Base-by-base conservation (phyloP, 2,113 vertebrate genomes). In the Cettia cetti region DNA sequence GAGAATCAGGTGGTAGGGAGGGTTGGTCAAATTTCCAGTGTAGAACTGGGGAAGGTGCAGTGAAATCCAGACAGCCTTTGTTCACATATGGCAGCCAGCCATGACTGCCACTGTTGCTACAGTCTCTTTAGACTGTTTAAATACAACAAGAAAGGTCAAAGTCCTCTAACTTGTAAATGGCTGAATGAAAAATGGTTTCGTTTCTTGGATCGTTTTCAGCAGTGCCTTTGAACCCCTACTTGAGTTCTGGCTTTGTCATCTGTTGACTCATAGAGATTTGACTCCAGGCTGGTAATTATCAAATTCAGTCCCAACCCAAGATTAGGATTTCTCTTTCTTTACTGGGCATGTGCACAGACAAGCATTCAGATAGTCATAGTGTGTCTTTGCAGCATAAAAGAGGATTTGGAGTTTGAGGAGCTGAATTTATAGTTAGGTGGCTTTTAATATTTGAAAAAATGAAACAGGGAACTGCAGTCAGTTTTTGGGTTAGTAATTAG, bases 201-300 rank as follows among this genome's bases (percentile, higher is more conserved):
- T 44, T 96, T 90, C 81, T 90, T 97, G 97, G 94, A 94, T 82
- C 10, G 0, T 71, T 92, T 94, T 96, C 97, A 96, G 33, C 68
- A 49, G 5, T 60, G 49, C 80, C 80, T 95, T 94, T 96, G 92
- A 96, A 93, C 35, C 88, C 80, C 27, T 85, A 52, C 85, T 50
- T 39, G 90, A 95, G 65, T 95, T 86, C 18, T 45, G 84, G 63
- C 84, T 90, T 82, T 80, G 88, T 70, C 49, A 16, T 60, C 69
- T 70, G 40, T 61, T 86, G 78, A 94, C 78, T 96, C 86, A 80
- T 4, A 52, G 50, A 84, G 82, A 44, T 84, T 82, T 85, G 53
- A 27, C 82, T 95, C 20, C 86, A 49, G 86, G 82, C 76, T 81
- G 69, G 21, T 82, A 81, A 95, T 90, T 92, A 87, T 26, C 30